Evolutionary conservation across 2,113 vertebrate genomes (phyloP).

Genomic region (Ictalurus punctatus): DNA sequence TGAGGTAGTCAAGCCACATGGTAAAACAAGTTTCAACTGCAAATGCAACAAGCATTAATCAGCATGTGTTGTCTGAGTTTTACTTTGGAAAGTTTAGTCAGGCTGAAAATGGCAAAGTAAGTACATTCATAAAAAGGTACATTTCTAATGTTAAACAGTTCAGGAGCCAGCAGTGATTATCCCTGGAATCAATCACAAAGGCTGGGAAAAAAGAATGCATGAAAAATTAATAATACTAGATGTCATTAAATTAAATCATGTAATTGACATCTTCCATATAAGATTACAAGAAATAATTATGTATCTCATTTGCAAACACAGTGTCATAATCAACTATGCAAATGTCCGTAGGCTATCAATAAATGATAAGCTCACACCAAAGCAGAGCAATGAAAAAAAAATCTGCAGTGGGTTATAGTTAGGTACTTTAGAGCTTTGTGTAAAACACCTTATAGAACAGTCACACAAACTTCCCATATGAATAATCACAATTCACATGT

Average conservation of each 20-base stretch:
- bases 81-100: constrained; percentile 26
- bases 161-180: background rate
- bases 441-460: background rate
- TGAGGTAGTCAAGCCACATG: background rate
- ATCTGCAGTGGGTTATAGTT: background rate
- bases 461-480: background rate
- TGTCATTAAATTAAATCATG: constrained; percentile 22
- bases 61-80: background rate
- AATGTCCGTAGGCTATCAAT: constrained; percentile 8
- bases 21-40: constrained; percentile 26
- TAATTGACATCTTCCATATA: constrained; percentile 13
- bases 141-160: background rate
- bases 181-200: background rate
- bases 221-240: background rate
- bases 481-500: background rate
- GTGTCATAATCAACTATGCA: constrained; percentile 32
- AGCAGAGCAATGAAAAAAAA: background rate
- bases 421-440: background rate
- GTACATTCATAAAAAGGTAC: background rate
- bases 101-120: background rate
- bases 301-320: constrained; percentile 29
- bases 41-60: constrained; percentile 15
- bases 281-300: constrained; percentile 29
- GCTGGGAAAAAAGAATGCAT: background rate
- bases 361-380: constrained; percentile 7